Conservation (phyloP, 2,888 invertebrate species). For the Cylindroiulus punctatus region DNA sequence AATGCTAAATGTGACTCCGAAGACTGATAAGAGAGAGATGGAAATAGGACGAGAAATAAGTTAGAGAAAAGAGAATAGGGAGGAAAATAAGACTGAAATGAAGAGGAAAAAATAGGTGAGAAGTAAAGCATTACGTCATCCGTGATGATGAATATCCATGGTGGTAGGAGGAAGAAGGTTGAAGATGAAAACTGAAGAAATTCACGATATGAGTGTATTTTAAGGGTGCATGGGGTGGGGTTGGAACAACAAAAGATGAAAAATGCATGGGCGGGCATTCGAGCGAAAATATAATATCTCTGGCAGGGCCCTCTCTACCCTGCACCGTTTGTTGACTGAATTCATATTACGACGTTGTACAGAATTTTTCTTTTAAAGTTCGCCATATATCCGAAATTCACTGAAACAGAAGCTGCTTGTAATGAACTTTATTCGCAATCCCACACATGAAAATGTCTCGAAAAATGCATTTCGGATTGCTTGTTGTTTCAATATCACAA, state of each 20-base stretch:
- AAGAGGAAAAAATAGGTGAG: slow-evolving; percentile 49
- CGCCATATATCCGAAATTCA: background rate
- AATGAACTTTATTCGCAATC: background rate
- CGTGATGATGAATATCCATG: slow-evolving; percentile 39
- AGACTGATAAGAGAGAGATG: slow-evolving; percentile 50
- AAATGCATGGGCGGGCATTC: background rate
- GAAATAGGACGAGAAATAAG: slow-evolving; percentile 44
- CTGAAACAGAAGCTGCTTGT: background rate
- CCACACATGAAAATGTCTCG: background rate
- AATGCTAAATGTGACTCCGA: slow-evolving; percentile 52
- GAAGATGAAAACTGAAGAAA: slow-evolving; percentile 1
- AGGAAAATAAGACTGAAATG: slow-evolving; percentile 44
- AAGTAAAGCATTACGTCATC: slow-evolving; percentile 35
- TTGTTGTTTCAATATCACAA: background rate
- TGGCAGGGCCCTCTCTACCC: background rate
- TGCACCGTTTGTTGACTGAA: slow-evolving; percentile 13
- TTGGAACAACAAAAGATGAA: background rate
- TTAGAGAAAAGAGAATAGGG: slow-evolving; percentile 18
- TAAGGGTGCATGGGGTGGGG: background rate
- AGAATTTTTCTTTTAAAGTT: background rate
- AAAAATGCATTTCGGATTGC: background rate
- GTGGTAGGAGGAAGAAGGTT: slow-evolving; percentile 10
- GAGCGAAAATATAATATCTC: slow-evolving; percentile 35
- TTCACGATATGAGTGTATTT: background rate
- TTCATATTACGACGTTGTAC: background rate